Evolutionary conservation across 2,113 vertebrate genomes (phyloP).

Genomic region (Amazona vittata): DNA sequence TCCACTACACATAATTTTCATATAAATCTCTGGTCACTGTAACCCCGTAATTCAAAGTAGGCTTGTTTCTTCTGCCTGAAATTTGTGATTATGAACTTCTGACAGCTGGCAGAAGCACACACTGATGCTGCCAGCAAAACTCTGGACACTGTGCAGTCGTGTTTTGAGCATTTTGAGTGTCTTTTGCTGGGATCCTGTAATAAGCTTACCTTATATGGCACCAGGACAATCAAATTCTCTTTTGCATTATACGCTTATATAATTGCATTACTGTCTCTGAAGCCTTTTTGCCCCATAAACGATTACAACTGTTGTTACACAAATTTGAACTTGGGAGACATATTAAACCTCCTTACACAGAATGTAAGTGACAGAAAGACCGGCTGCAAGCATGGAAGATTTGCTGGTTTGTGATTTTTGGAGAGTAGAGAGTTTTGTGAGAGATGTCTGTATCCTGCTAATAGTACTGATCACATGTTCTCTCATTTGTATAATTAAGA

Average conservation of each 20-base stretch:
- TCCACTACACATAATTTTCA: neutral
- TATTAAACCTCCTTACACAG: neutral
- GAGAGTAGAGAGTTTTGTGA: neutral
- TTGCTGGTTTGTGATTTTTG: neutral
- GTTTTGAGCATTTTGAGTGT: neutral
- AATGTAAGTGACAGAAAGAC: neutral
- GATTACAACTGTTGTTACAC: neutral
- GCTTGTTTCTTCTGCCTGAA: slow-evolving; percentile 60
- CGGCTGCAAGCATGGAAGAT: neutral
- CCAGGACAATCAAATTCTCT: slow-evolving; percentile 5
- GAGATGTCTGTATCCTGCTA: neutral
- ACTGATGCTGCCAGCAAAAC: slow-evolving; percentile 49
- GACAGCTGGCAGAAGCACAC: slow-evolving; percentile 53
- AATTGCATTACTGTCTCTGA: slow-evolving; percentile 15
- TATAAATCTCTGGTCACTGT: slow-evolving; percentile 61
- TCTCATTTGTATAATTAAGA: slow-evolving; percentile 41
- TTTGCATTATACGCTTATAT: neutral
- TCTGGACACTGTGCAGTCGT: neutral
- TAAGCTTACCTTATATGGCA: slow-evolving; percentile 71
- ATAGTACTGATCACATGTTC: neutral
- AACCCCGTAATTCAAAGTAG: slow-evolving; percentile 68
- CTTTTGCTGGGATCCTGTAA: neutral
- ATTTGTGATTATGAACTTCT: slow-evolving; percentile 39
- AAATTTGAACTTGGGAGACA: neutral
- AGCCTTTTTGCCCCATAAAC: neutral